Evolutionary conservation across 2,888 invertebrate species (phyloP).

Genomic region (Platycnemis pennipes): DNA sequence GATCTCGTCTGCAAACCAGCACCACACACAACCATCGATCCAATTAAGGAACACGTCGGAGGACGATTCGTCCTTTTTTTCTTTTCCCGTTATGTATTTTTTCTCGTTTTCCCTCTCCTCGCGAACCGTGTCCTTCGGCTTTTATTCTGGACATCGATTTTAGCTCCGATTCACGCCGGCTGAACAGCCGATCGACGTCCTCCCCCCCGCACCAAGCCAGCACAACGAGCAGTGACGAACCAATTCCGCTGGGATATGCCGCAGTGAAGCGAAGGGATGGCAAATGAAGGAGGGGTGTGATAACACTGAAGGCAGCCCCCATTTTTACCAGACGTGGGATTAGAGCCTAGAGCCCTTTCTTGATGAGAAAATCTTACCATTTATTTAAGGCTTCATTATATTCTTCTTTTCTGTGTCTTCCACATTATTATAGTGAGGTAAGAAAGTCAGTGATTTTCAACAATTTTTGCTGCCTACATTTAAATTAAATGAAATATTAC

Average conservation of each 20-base stretch:
- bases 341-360: too few relatives aligned
- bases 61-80: neutral
- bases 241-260: neutral
- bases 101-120: neutral
- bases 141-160: conserved; percentile 13
- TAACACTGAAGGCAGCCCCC: too few relatives aligned
- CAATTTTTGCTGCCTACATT: too few relatives aligned
- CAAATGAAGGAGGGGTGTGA: neutral
- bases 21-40: neutral
- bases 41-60: conserved; percentile 33
- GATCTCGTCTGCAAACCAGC: neutral
- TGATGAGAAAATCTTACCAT: too few relatives aligned
- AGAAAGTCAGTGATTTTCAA: too few relatives aligned
- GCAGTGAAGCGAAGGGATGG: neutral
- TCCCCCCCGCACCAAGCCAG: neutral
- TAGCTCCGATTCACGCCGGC: neutral
- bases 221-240: neutral
- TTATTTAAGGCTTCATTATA: too few relatives aligned
- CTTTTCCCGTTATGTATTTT: conserved; percentile 4
- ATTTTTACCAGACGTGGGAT: neutral
- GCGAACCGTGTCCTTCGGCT: neutral
- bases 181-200: conserved; percentile 4
- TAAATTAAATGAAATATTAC: too few relatives aligned
- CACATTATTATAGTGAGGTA: too few relatives aligned
- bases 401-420: too few relatives aligned